Percentiles rank a stretch among this genome's conserved stretches.
Evolutionary conservation across 2,888 invertebrate species (phyloP).

Genomic region (Mamestra brassicae): DNA sequence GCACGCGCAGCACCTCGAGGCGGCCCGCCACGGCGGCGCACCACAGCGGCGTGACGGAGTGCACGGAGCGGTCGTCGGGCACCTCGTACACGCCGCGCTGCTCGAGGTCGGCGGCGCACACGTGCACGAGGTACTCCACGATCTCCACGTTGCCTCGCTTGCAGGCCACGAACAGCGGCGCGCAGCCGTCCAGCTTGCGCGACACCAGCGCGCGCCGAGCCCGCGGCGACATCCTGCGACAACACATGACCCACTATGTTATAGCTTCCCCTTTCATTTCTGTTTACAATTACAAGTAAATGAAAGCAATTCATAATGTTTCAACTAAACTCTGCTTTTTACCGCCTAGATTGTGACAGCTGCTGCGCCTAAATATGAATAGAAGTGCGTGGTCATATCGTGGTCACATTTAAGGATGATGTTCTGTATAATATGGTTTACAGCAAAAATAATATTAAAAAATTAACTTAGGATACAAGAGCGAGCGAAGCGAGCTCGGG

Average conservation of each 20-base stretch:
- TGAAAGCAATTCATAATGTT: too few relatives aligned
- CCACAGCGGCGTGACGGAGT: slow-evolving; percentile 97
- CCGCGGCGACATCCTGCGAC: slow-evolving; percentile 89
- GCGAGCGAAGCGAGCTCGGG: too few relatives aligned
- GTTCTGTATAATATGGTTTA: too few relatives aligned
- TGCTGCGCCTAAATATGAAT: too few relatives aligned
- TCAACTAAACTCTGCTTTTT: too few relatives aligned
- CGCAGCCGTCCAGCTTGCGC: slow-evolving; percentile 94
- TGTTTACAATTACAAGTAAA: too few relatives aligned
- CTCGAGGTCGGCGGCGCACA: slow-evolving; percentile 96
- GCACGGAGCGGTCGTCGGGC: slow-evolving; percentile 95
- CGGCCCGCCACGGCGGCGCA: slow-evolving; percentile 97
- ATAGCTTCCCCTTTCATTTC: neutral
- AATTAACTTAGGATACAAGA: too few relatives aligned
- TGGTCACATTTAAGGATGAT: too few relatives aligned
- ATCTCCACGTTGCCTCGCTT: slow-evolving; percentile 95
- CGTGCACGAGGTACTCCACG: slow-evolving; percentile 95
- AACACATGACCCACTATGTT: neutral
- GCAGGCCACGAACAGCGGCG: slow-evolving; percentile 95
- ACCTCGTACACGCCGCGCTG: slow-evolving; percentile 95
- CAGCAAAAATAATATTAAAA: too few relatives aligned
- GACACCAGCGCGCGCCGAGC: slow-evolving; percentile 93
- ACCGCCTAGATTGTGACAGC: too few relatives aligned
- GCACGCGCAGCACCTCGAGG: slow-evolving; percentile 93
- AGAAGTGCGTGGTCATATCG: too few relatives aligned